phyloP scores from a whole-genome alignment of 1,140 invertebrate species.

The Pogonomyrmex barbatus region DNA sequence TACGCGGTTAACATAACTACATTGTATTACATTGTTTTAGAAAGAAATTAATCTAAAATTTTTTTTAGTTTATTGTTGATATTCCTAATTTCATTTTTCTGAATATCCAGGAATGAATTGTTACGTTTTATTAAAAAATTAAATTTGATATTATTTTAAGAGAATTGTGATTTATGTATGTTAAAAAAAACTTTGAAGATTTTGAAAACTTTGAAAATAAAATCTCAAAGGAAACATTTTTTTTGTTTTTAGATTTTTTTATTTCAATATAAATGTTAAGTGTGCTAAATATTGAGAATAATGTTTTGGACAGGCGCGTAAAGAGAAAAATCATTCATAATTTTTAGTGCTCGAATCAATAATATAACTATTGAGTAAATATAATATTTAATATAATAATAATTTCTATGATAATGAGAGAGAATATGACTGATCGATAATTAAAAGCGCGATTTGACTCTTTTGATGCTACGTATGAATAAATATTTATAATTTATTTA shows the following conservation, averaged over 20 bases:
- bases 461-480: not conserved
- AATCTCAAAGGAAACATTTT: not conserved
- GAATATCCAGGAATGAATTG: not conserved
- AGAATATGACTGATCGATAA: not conserved
- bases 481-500: not conserved
- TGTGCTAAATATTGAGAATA: not conserved
- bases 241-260: not conserved
- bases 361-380: conserved; percentile 9
- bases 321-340: not conserved
- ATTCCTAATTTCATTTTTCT: not conserved
- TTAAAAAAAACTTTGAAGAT: not conserved
- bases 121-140: too few relatives aligned
- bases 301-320: not conserved
- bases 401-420: not conserved
- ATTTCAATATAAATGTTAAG: not conserved
- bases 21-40: not conserved
- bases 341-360: not conserved
- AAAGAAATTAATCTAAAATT: not conserved
- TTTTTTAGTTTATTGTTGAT: not conserved
- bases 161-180: not conserved
- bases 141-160: too few relatives aligned
- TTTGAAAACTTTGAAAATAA: not conserved
- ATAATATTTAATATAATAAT: not conserved
- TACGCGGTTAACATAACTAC: not conserved
- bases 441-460: not conserved